These are phyloP conservation scores for Oxyteleia sp. DNA, from an alignment of 2,888 invertebrate species.

Conservation along the genomic window DNA sequence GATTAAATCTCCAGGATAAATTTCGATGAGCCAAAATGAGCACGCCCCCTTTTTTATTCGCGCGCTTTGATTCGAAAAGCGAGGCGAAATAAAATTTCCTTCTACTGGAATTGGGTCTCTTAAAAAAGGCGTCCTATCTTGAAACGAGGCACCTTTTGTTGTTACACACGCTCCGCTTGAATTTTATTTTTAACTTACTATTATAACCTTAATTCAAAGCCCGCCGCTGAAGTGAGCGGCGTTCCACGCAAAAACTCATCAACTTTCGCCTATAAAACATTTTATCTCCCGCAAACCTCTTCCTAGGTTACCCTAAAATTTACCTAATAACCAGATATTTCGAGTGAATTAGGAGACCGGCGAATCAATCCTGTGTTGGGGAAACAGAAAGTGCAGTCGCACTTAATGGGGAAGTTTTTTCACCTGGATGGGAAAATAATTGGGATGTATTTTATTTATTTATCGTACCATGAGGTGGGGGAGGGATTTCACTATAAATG, in stretches of 20 bases:
- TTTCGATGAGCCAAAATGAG: too few relatives aligned
- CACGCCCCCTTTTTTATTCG: too few relatives aligned
- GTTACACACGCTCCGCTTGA: neutral
- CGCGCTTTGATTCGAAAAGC: too few relatives aligned
- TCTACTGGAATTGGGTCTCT: neutral
- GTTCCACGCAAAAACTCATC: conserved; percentile 13
- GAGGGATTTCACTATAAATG: too few relatives aligned
- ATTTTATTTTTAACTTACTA: conserved; percentile 12
- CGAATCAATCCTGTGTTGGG: neutral
- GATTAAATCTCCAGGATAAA: too few relatives aligned
- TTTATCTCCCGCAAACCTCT: conserved; percentile 10
- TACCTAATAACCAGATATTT: conserved; percentile 2
- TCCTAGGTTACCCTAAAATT: conserved; percentile 11
- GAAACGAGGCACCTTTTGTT: conserved; percentile 12
- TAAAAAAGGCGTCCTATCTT: neutral
- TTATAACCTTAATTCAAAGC: conserved; percentile 1
- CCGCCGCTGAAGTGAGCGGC: neutral
- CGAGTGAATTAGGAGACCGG: neutral
- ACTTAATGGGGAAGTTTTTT: too few relatives aligned
- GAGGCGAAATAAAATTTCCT: neutral
- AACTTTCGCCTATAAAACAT: conserved; percentile 20
- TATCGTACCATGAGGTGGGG: too few relatives aligned
- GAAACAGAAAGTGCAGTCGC: neutral
- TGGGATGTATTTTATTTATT: too few relatives aligned
- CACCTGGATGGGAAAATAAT: too few relatives aligned